Conservation (phyloP, 30 jellyfish, hydroid and myxozoan species). For the Cassiopea xamachana region DNA sequence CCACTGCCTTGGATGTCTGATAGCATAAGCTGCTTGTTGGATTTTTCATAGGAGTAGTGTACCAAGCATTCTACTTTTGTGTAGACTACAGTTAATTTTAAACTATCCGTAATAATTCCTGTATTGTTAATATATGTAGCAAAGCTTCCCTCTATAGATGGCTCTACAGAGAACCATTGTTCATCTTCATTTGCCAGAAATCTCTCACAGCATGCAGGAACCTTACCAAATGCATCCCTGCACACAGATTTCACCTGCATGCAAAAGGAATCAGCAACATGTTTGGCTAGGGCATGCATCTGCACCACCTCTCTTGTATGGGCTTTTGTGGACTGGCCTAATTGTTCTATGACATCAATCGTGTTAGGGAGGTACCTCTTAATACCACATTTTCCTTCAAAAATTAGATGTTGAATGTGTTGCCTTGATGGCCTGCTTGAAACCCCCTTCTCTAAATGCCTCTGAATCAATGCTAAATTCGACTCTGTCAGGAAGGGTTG, state of each 20-base stretch:
- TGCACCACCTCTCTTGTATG: constrained; percentile 43
- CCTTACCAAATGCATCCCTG: constrained; percentile 49
- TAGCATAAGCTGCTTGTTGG: constrained; percentile 30
- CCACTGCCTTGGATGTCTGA: constrained; percentile 57
- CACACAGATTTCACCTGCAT: constrained; percentile 24
- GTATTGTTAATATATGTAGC: constrained; percentile 42
- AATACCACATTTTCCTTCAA: constrained; percentile 32
- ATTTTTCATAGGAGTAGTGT: constrained; percentile 34
- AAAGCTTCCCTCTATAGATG: constrained; percentile 45
- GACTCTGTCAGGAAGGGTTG: constrained; percentile 35
- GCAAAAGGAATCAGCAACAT: constrained; percentile 23
- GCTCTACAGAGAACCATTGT: constrained; percentile 55
- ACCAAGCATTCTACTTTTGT: constrained; percentile 39
- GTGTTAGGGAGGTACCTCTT: constrained; percentile 40
- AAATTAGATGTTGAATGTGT: constrained; percentile 18
- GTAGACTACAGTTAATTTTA: constrained; percentile 4
- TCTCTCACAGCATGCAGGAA: constrained; percentile 18
- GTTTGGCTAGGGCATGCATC: constrained; percentile 61
- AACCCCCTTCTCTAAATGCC: constrained; percentile 60
- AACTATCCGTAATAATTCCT: constrained; percentile 7
- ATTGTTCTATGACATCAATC: constrained; percentile 11
- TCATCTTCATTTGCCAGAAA: constrained; percentile 50
- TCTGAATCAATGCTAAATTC: constrained; percentile 53
- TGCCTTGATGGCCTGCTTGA: constrained; percentile 62
- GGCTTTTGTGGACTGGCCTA: constrained; percentile 25